Percentiles rank a stretch among this genome's conserved stretches.
Conservation (phyloP, 2,113 vertebrate genomes). For the Geococcyx californianus region DNA sequence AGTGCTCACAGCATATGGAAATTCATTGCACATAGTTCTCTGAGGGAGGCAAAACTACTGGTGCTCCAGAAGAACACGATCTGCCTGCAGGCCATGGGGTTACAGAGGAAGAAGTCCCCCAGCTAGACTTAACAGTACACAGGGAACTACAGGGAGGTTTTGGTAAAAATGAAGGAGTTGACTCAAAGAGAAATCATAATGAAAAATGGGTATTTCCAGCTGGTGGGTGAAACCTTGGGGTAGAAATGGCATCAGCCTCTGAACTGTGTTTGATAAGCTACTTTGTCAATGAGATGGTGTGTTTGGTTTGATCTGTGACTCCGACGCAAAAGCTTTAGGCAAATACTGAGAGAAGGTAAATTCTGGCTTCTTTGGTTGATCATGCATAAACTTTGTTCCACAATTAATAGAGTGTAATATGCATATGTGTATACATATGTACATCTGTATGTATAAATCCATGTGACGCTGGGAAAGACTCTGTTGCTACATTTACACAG, state of each 20-base stretch:
- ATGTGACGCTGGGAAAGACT: accelerated
- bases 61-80: neutral
- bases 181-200: neutral
- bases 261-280: neutral
- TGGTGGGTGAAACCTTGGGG: neutral
- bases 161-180: neutral
- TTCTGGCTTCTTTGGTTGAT: neutral
- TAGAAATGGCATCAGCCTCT: neutral
- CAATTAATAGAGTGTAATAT: accelerated
- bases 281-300: neutral
- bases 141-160: neutral
- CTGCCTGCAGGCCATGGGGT: neutral
- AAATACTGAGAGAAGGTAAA: neutral
- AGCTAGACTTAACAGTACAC: too few relatives aligned
- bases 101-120: neutral
- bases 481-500: neutral
- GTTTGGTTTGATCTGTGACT: neutral
- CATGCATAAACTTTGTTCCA: neutral
- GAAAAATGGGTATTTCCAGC: neutral
- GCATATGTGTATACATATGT: accelerated
- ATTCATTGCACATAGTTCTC: neutral
- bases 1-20: accelerated
- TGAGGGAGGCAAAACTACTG: accelerated
- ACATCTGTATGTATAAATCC: neutral
- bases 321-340: neutral